phyloP scores from a whole-genome alignment of 2,888 invertebrate genomes.

The Sarcophaga subvicina region DNA sequence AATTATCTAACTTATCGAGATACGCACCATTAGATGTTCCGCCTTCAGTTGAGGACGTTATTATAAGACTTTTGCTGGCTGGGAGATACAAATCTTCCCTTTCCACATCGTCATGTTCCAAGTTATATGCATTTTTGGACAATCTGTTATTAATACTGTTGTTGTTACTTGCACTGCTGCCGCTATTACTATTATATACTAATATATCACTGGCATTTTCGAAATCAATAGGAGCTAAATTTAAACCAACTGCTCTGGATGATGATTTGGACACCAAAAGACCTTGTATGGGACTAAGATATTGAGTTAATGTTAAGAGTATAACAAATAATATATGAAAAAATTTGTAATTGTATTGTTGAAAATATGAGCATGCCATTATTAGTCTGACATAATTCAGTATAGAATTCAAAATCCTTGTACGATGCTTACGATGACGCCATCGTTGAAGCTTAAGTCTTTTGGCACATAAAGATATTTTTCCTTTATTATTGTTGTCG shows the following conservation, averaged over 20 bases:
- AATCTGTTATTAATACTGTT: slow-evolving; percentile 51
- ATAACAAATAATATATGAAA: slow-evolving; percentile 62
- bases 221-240: slow-evolving; percentile 47
- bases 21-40: slow-evolving; percentile 78
- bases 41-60: slow-evolving; percentile 68
- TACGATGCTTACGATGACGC: slow-evolving; percentile 48
- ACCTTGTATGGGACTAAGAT: slow-evolving; percentile 48
- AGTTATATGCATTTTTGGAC: slow-evolving; percentile 46
- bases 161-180: slow-evolving; percentile 29
- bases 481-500: slow-evolving; percentile 14
- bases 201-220: slow-evolving; percentile 52
- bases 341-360: slow-evolving; percentile 49
- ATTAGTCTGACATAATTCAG: slow-evolving; percentile 37
- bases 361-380: slow-evolving; percentile 42
- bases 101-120: slow-evolving; percentile 36
- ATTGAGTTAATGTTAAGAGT: slow-evolving; percentile 65
- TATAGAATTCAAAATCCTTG: slow-evolving; percentile 29
- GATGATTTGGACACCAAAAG: slow-evolving; percentile 54
- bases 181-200: slow-evolving; percentile 43
- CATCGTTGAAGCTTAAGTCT: slow-evolving; percentile 39
- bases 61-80: slow-evolving; percentile 57
- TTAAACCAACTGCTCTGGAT: slow-evolving; percentile 24
- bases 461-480: slow-evolving; percentile 52
- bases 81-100: slow-evolving; percentile 45
- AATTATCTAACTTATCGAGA: slow-evolving; percentile 84